Evolutionary conservation across 1,140 invertebrate species (phyloP).

Genomic region (Calliopsis andreniformis): DNA sequence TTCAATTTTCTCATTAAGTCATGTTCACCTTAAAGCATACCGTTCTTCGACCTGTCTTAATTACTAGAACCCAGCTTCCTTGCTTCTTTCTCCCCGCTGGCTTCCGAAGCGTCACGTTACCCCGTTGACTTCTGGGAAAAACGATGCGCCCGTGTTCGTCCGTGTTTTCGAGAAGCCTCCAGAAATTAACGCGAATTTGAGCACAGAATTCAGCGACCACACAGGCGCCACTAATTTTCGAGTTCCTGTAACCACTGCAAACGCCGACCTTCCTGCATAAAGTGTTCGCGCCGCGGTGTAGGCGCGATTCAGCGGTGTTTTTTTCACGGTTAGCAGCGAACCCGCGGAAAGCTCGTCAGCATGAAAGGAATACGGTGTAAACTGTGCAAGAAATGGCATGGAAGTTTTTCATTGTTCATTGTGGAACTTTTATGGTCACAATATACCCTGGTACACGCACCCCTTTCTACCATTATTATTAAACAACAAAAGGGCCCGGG

Average conservation of each 20-base stretch:
- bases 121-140: not conserved
- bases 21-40: conserved; percentile 19
- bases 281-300: not conserved
- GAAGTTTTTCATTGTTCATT: conserved; percentile 8
- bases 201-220: not conserved
- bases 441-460: not conserved
- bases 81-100: not conserved
- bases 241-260: not conserved
- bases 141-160: no score
- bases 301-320: not conserved
- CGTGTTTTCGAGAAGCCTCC: not conserved
- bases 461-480: not conserved
- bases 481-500: not conserved
- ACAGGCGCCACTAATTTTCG: not conserved
- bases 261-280: not conserved
- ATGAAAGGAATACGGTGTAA: conserved; percentile 42
- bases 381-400: conserved; percentile 27
- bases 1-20: conserved; percentile 54
- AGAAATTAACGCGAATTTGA: not conserved
- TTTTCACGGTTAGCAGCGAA: not conserved
- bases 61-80: not conserved
- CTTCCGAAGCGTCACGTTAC: not conserved
- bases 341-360: conserved; percentile 20
- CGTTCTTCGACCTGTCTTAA: conserved; percentile 34
- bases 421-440: not conserved